These are phyloP conservation scores for Eucera pruinosa DNA, from an alignment of 2,888 invertebrate species.

Conservation along the genomic window DNA sequence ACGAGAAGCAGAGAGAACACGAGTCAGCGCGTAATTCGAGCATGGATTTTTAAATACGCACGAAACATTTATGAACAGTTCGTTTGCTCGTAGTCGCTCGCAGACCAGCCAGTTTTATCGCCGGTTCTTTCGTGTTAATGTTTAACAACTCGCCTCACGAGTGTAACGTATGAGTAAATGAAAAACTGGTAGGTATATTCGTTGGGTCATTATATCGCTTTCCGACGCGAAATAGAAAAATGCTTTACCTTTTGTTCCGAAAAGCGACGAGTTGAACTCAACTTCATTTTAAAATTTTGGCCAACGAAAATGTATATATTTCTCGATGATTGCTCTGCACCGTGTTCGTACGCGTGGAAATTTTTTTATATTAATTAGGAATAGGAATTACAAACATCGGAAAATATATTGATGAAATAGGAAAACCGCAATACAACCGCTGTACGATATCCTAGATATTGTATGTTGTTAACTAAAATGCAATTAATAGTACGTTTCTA, in stretches of 20 bases:
- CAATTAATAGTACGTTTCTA: not conserved
- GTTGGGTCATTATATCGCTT: not conserved
- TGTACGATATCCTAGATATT: not conserved
- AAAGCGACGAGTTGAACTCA: not conserved
- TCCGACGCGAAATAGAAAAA: not conserved
- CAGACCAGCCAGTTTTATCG: slow-evolving; percentile 11
- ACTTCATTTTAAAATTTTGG: too few species aligned
- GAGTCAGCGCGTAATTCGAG: not conserved
- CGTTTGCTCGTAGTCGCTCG: not conserved
- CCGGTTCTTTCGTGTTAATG: not conserved
- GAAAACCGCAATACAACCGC: not conserved
- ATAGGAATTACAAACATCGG: not conserved
- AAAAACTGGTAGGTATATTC: not conserved
- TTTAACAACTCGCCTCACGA: not conserved
- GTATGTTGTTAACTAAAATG: not conserved
- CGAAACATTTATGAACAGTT: slow-evolving; percentile 14
- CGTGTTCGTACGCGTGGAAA: not conserved
- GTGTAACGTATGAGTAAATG: not conserved
- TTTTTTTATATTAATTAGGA: not conserved
- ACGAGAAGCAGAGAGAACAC: not conserved
- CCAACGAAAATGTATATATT: too few species aligned
- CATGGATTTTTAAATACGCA: slow-evolving; percentile 14
- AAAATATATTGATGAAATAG: not conserved
- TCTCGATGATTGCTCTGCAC: too few species aligned
- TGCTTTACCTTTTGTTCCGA: not conserved